Base-by-base conservation (phyloP, 2,113 vertebrate species). In the Ictidomys tridecemlineatus region DNA sequence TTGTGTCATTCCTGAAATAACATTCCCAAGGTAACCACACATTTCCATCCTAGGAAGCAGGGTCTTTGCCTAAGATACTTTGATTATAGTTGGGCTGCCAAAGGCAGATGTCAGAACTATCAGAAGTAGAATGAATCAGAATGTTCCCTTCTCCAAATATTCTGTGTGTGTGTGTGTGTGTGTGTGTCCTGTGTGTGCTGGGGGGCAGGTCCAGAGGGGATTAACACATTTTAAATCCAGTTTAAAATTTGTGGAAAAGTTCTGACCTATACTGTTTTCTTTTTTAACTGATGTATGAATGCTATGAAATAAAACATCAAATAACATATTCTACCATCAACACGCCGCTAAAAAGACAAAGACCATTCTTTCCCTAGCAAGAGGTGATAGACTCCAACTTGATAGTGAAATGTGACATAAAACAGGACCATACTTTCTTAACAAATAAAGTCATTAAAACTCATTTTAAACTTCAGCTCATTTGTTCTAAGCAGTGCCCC, bases 381-480 rank as follows among this genome's bases (percentile, higher is more conserved):
- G 86, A 94, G 79, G 45, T 69, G 91, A 80, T 37, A 20, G 5
- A 84, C 45, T 94, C 91, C 37, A 69, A 34, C 80, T 69, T 48
- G 78, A 58, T 20, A 26, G 88, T 22, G 80, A 77, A 84, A 77
- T 5, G 0, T 73, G 80, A 91, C 32, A 17, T 20, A 51, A 84
- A 51, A 67, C 72, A 67, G 85, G n/a, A 51, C 37, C 82, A 32
- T 73, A 85, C 58, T 58, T 96, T 94, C 95, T 86, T 79, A 96
- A 94, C 85, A 93, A 90, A 95, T 91, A 92, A 96, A 96, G 83
- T 96, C 97, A 95, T 98, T 96, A 83, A 92, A 79, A 96, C 83
- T 89, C 63, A 17, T 53, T 58, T 92, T 92, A 95, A 95, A 92
- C 51, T 96, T 90, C 51, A 79, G 84, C 65, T n/a, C 4, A 0